Conservation (phyloP, 2,113 vertebrate genomes). For the Picathartes gymnocephalus region DNA sequence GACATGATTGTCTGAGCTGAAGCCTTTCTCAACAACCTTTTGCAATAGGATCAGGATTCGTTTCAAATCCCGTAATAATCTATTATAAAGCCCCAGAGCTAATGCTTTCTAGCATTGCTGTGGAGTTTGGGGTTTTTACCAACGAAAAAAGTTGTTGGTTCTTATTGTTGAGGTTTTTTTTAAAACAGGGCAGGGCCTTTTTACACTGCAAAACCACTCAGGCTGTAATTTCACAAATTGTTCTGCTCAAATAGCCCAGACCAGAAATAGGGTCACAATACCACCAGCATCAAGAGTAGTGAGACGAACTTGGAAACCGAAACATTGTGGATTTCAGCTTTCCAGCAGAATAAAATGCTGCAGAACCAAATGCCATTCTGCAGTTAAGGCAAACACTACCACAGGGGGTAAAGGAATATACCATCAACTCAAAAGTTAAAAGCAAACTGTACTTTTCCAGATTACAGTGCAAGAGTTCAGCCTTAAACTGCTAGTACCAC, state of each 20-base stretch:
- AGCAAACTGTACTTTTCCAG: not conserved
- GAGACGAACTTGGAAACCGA: not conserved
- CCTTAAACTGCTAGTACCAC: not conserved
- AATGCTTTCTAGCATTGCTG: not conserved
- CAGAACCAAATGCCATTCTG: not conserved
- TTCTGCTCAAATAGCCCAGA: not conserved
- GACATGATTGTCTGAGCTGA: not conserved
- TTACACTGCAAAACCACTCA: not conserved
- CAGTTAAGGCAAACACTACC: not conserved
- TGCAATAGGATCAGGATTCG: not conserved
- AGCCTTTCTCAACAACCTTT: not conserved
- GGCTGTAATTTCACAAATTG: not conserved
- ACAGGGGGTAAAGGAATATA: not conserved
- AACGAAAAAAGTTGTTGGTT: not conserved
- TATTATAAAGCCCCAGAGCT: not conserved
- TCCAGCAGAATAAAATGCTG: not conserved
- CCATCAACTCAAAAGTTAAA: not conserved
- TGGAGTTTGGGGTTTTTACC: not conserved
- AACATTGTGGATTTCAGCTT: not conserved
- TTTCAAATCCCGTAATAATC: not conserved
- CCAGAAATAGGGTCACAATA: not conserved
- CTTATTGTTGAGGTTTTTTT: not conserved
- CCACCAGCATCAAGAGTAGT: not conserved
- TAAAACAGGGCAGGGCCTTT: not conserved
- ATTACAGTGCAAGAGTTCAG: not conserved